These are phyloP conservation scores for Unio pictorum DNA, from an alignment of 2,888 invertebrate species.

Conservation along the genomic window DNA sequence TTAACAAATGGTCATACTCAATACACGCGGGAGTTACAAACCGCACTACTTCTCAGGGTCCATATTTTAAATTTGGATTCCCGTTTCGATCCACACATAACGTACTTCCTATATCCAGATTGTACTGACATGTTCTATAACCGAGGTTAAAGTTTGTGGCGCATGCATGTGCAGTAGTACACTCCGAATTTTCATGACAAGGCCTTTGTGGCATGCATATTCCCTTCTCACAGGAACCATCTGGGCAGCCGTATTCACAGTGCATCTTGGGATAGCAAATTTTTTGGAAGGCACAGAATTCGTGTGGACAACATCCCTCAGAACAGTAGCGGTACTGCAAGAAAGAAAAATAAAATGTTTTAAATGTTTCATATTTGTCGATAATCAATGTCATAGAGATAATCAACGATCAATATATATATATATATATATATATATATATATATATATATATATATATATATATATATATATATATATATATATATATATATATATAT, in stretches of 20 bases:
- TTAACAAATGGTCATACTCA: too few relatives aligned
- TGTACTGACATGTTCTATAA: constrained; percentile 63
- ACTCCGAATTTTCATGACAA: constrained; percentile 44
- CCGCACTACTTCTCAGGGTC: too few relatives aligned
- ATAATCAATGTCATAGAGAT: too few relatives aligned
- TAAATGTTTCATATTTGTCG: too few relatives aligned
- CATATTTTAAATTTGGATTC: constrained; percentile 16
- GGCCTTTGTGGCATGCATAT: constrained; percentile 59
- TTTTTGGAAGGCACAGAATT: constrained; percentile 61
- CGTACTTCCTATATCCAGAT: constrained; percentile 61
- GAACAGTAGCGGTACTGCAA: constrained; percentile 63
- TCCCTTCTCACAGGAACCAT: constrained; percentile 56
- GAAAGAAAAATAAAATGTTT: constrained; percentile 6
- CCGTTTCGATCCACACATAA: constrained; percentile 58
- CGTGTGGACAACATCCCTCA: constrained; percentile 64
- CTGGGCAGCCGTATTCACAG: constrained; percentile 61
- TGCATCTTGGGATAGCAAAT: constrained; percentile 65
- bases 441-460: too few relatives aligned
- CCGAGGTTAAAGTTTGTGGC: constrained; percentile 63
- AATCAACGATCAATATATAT: too few relatives aligned
- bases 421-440: too few relatives aligned
- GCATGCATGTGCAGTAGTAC: constrained; percentile 52
- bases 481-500: too few relatives aligned
- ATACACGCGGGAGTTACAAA: too few relatives aligned
- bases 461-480: too few relatives aligned